phyloP scores from a whole-genome alignment of 2,888 invertebrate genomes.

The Eupithecia exiguata region DNA sequence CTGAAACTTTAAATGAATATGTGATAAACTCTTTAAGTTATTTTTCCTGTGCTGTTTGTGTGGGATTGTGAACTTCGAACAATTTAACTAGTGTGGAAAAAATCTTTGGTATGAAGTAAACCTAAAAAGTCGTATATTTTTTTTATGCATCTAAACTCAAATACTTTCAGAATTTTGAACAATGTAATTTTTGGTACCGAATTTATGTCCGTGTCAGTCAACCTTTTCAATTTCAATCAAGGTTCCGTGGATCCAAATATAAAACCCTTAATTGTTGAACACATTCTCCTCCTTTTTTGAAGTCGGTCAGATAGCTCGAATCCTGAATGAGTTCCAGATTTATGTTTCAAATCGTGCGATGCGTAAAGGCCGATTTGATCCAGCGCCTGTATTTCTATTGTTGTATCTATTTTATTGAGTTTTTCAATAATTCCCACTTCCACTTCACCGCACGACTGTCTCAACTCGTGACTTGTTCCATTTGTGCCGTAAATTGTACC shows the following conservation, averaged over 20 bases:
- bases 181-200: no score
- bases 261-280: not conserved
- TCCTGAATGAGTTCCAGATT: not conserved
- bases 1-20: not conserved
- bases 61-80: no score
- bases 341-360: not conserved
- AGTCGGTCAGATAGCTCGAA: not conserved
- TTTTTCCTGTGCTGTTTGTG: no score
- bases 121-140: no score
- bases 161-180: not conserved
- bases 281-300: not conserved
- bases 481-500: constrained; percentile 30
- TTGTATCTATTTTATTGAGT: not conserved
- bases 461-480: constrained; percentile 65
- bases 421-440: constrained; percentile 27
- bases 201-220: no score
- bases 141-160: not conserved
- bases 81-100: no score
- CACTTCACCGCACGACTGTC: constrained; percentile 64
- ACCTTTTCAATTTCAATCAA: no score
- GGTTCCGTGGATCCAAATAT: no score
- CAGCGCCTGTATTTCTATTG: constrained; percentile 10
- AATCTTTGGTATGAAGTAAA: no score
- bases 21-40: not conserved
- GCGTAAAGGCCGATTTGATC: not conserved